These are phyloP conservation scores for Saxidomus purpurata DNA, from an alignment of 1,140 invertebrate genomes.

Conservation along the genomic window DNA sequence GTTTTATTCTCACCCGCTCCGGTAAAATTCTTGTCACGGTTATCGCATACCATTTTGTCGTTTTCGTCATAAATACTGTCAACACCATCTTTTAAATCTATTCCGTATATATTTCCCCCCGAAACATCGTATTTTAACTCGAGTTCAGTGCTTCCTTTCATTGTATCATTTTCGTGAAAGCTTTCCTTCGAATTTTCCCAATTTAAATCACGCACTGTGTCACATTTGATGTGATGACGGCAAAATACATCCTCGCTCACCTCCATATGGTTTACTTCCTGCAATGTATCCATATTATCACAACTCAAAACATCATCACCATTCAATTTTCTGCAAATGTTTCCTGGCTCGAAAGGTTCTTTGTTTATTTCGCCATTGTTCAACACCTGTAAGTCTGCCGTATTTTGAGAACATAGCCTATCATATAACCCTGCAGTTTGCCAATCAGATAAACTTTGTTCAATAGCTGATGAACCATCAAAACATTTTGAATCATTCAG, in stretches of 20 bases:
- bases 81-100: too few relatives aligned
- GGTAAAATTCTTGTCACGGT: background rate
- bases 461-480: background rate
- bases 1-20: background rate
- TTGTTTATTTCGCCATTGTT: conserved; percentile 21
- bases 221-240: background rate
- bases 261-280: background rate
- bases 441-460: conserved; percentile 27
- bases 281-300: background rate
- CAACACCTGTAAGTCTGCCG: conserved; percentile 1
- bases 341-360: conserved; percentile 16
- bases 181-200: too few relatives aligned
- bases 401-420: background rate
- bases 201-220: background rate
- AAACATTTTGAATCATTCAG: background rate
- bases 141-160: too few relatives aligned
- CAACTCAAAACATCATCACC: background rate
- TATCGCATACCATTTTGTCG: too few relatives aligned
- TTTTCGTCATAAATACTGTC: too few relatives aligned
- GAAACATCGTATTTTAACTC: too few relatives aligned
- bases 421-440: background rate
- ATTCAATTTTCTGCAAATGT: background rate
- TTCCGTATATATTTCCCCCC: too few relatives aligned
- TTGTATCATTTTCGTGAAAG: too few relatives aligned
- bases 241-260: too few relatives aligned